Conservation (phyloP, 53 echinoderm and acorn worm genomes). For the Zoroaster sp. region DNA sequence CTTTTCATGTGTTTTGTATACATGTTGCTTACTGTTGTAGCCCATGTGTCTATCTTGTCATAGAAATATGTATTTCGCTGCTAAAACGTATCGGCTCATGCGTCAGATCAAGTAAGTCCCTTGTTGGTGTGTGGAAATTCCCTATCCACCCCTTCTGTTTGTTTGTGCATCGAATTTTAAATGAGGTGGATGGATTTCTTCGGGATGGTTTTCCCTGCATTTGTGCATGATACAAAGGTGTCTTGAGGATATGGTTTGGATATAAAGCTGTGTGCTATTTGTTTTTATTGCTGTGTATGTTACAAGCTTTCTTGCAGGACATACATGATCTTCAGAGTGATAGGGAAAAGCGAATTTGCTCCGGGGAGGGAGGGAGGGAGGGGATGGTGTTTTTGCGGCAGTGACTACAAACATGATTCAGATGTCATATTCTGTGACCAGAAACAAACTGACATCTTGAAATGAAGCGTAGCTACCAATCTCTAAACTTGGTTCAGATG, state of each 20-base stretch:
- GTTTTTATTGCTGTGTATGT: too few relatives aligned
- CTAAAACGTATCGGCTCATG: slow-evolving; percentile 54
- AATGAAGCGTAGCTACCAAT: too few relatives aligned
- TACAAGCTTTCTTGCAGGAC: too few relatives aligned
- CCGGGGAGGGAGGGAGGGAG: too few relatives aligned
- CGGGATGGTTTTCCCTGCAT: not conserved
- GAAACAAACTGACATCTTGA: too few relatives aligned
- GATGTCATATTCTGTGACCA: too few relatives aligned
- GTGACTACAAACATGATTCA: too few relatives aligned
- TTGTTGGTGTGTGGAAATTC: not conserved
- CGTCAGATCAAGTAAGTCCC: slow-evolving; percentile 55
- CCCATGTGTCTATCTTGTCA: slow-evolving; percentile 43
- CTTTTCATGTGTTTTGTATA: not conserved
- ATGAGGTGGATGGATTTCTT: not conserved
- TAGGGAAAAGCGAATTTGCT: too few relatives aligned
- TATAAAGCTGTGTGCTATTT: not conserved
- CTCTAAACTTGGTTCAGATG: too few relatives aligned
- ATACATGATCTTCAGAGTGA: too few relatives aligned
- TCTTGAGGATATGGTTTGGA: not conserved
- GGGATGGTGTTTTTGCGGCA: too few relatives aligned
- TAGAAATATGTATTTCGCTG: slow-evolving; percentile 43
- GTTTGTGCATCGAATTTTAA: not conserved
- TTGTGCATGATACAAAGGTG: not conserved
- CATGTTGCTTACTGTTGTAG: slow-evolving; percentile 13
- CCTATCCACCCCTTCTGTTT: not conserved